Percentiles rank a stretch among this genome's conserved stretches.
Conservation (phyloP, 2,113 vertebrate species). For the Salminus brasiliensis region DNA sequence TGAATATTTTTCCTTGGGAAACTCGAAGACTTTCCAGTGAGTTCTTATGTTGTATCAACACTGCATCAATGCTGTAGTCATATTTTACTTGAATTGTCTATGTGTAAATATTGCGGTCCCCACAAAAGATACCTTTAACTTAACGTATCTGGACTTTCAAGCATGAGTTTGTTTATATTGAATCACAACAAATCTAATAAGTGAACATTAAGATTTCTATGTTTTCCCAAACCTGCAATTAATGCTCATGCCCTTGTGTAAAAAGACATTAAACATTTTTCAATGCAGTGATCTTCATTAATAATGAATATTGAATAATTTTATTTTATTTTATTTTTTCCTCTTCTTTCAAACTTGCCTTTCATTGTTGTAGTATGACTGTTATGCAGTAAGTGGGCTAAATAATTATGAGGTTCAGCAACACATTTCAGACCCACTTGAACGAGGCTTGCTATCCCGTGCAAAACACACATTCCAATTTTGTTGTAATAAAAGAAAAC, state of each 20-base stretch:
- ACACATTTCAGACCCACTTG: too few species aligned
- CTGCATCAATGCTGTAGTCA: conserved; percentile 24
- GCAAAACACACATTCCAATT: too few species aligned
- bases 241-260: conserved; percentile 32
- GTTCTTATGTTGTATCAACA: conserved; percentile 21
- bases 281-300: conserved; percentile 17
- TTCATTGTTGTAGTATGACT: too few species aligned
- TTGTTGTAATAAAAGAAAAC: too few species aligned
- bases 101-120: conserved; percentile 50
- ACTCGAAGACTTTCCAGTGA: conserved; percentile 15
- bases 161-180: conserved; percentile 36
- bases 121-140: conserved; percentile 34
- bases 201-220: conserved; percentile 20
- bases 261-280: conserved; percentile 49
- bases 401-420: too few species aligned
- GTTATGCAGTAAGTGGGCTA: too few species aligned
- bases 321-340: too few species aligned
- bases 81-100: conserved; percentile 48
- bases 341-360: too few species aligned
- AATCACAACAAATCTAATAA: conserved; percentile 35
- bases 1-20: conserved; percentile 33
- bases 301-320: not conserved
- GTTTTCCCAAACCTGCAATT: conserved; percentile 12
- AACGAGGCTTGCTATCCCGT: too few species aligned
- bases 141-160: conserved; percentile 32